Conservation (phyloP, 2,113 vertebrate genomes). For the Gnathonemus longibarbis region DNA sequence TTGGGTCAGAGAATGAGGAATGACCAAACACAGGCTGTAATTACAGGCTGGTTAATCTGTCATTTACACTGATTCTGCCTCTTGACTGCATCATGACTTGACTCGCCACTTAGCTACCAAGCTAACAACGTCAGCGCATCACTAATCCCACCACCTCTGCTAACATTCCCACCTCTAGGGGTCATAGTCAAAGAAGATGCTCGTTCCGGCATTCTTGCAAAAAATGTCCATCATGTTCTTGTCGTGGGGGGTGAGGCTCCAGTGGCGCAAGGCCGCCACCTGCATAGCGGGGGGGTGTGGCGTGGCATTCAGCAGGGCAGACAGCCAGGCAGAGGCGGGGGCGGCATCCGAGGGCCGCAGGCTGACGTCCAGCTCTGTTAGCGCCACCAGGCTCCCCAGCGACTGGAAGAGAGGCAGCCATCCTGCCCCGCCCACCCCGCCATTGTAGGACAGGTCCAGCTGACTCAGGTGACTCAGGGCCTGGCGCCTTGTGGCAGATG, state of each 20-base stretch:
- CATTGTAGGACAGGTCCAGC: slow-evolving; percentile 77
- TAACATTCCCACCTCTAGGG: background rate
- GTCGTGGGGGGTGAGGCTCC: slow-evolving; percentile 52
- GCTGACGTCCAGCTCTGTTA: slow-evolving; percentile 73
- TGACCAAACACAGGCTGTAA: background rate
- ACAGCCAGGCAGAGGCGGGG: slow-evolving; percentile 62
- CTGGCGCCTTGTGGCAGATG: slow-evolving; percentile 43
- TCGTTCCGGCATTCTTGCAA: slow-evolving; percentile 46
- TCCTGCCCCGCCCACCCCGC: slow-evolving; percentile 53
- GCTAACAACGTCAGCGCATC: background rate
- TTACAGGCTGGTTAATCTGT: background rate
- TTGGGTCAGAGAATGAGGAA: background rate
- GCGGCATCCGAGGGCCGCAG: slow-evolving; percentile 52
- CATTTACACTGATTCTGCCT: background rate
- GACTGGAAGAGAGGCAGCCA: slow-evolving; percentile 64
- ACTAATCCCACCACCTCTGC: background rate
- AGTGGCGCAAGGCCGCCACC: slow-evolving; percentile 65
- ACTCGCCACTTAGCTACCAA: background rate
- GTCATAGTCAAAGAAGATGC: slow-evolving; percentile 62
- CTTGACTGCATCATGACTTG: background rate
- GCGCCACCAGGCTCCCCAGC: slow-evolving; percentile 53
- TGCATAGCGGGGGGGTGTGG: slow-evolving; percentile 54
- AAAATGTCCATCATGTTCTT: slow-evolving; percentile 49
- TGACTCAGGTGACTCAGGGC: slow-evolving; percentile 54
- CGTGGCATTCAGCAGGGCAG: slow-evolving; percentile 56